Evolutionary conservation across 2,113 vertebrate species (phyloP).

Genomic region (human): DNA sequence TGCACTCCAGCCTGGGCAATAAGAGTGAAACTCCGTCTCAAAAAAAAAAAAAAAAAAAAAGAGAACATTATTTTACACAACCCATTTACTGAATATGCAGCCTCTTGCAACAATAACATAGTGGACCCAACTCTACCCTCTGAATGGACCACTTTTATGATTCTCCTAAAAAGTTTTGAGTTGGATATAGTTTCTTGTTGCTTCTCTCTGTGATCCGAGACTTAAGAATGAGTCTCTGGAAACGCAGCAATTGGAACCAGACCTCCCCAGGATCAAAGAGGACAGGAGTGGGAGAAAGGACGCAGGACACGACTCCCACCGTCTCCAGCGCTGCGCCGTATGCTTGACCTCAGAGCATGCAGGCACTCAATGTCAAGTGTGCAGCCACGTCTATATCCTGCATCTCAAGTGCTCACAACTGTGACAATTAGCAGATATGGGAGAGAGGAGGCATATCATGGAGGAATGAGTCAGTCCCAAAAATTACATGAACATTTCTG

Average conservation of each 20-base stretch:
- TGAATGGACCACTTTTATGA: not conserved
- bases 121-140: not conserved
- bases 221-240: not conserved
- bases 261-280: not conserved
- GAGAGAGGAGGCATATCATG: not conserved
- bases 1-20: no score
- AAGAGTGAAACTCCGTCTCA: no score
- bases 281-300: not conserved
- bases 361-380: not conserved
- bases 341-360: not conserved
- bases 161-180: not conserved
- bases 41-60: not conserved
- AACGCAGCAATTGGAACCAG: not conserved
- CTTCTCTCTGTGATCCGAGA: not conserved
- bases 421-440: not conserved
- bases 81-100: not conserved
- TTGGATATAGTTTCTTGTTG: not conserved
- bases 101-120: not conserved
- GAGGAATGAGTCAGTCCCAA: not conserved
- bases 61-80: not conserved
- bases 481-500: not conserved
- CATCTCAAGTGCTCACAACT: not conserved
- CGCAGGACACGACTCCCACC: not conserved
- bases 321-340: no score
- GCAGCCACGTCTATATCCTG: not conserved